phyloP scores from a whole-genome alignment of 2,797 vertebrate species.

The Pseudomugil tenellus region DNA sequence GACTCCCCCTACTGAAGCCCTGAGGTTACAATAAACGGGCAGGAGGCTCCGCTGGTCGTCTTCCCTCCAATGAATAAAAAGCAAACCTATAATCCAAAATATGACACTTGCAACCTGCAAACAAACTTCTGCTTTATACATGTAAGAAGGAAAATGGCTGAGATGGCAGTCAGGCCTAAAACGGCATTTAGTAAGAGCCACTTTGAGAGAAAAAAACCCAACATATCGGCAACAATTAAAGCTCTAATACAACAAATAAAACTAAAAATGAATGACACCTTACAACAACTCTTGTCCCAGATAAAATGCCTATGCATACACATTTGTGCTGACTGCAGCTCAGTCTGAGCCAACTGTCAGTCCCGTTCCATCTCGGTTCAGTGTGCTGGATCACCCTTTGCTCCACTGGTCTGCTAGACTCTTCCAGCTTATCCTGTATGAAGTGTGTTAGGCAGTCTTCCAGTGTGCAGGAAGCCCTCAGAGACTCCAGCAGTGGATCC shows the following conservation, averaged over 20 bases:
- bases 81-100: too few relatives aligned
- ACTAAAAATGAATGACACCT: background rate
- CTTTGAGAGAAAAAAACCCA: background rate
- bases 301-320: background rate
- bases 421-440: constrained; percentile 35
- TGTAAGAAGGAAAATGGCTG: too few relatives aligned
- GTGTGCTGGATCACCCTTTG: constrained; percentile 15
- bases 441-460: constrained; percentile 35
- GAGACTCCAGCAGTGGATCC: constrained; percentile 41
- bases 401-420: background rate
- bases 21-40: too few relatives aligned
- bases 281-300: constrained; percentile 3
- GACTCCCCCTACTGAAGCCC: too few relatives aligned
- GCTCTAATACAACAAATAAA: background rate
- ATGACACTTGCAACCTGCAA: too few relatives aligned
- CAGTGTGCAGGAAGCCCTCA: constrained; percentile 47
- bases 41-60: too few relatives aligned
- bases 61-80: too few relatives aligned
- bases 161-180: background rate
- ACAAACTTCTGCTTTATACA: too few relatives aligned
- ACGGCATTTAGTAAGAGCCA: too few relatives aligned
- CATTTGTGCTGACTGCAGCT: constrained; percentile 2
- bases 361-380: constrained; percentile 27
- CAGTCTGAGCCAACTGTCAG: background rate
- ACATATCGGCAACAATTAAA: background rate